phyloP scores from a whole-genome alignment of 2,888 invertebrate species.

The Bellardia pandia region DNA sequence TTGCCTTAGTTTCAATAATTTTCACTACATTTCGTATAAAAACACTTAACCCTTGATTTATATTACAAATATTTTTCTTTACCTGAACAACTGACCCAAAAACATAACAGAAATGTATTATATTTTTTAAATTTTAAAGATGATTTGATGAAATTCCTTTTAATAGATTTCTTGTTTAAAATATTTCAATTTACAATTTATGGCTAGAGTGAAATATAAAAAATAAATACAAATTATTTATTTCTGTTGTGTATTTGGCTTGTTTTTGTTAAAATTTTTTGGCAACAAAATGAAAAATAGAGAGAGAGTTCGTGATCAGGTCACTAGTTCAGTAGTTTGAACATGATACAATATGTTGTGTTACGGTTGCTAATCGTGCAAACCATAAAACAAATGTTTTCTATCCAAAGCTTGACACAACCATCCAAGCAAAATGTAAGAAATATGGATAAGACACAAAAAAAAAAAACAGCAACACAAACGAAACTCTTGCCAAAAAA shows the following conservation, averaged over 20 bases:
- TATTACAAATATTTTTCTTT: background rate
- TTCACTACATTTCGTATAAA: background rate
- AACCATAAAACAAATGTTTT: conserved; percentile 69
- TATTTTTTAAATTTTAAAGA: background rate
- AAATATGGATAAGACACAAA: conserved; percentile 9
- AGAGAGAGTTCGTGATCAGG: conserved; percentile 80
- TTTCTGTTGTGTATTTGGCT: background rate
- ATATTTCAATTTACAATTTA: conserved; percentile 55
- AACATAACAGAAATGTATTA: background rate
- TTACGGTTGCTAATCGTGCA: conserved; percentile 71
- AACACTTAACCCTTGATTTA: background rate
- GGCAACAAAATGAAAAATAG: conserved; percentile 1
- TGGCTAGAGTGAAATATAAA: background rate
- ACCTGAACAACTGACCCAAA: background rate
- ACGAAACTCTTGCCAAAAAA: conserved; percentile 19
- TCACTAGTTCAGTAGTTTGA: conserved; percentile 80
- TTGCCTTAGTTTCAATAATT: background rate
- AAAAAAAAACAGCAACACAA: background rate
- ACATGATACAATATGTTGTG: conserved; percentile 65
- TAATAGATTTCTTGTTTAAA: conserved; percentile 62
- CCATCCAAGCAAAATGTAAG: background rate
- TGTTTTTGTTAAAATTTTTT: conserved; percentile 17
- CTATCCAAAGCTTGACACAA: conserved; percentile 62
- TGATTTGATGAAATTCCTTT: background rate
- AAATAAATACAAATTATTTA: conserved; percentile 36